phyloP scores from a whole-genome alignment of 1,140 invertebrate genomes.

The Venturia canescens region DNA sequence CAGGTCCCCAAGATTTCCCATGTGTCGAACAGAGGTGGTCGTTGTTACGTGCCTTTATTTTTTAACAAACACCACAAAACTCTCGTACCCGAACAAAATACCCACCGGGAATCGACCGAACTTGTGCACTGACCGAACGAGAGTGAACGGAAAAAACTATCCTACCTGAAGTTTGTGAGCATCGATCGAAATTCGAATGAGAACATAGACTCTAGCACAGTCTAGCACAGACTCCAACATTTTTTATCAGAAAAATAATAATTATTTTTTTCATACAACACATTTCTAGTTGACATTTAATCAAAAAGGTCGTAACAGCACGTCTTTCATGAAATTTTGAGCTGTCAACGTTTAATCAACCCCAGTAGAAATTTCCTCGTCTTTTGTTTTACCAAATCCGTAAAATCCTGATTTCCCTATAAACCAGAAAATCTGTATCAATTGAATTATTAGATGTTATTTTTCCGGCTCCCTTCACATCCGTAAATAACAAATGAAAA shows the following conservation, averaged over 20 bases:
- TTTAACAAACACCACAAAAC: constrained; percentile 41
- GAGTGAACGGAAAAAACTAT: neutral
- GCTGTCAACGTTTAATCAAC: too few species aligned
- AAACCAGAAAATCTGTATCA: too few species aligned
- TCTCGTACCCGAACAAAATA: constrained; percentile 23
- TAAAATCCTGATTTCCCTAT: too few species aligned
- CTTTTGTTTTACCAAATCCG: too few species aligned
- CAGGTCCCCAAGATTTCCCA: constrained; percentile 42
- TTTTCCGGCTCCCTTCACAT: too few species aligned
- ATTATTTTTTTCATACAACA: neutral
- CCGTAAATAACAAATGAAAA: neutral
- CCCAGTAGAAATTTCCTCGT: too few species aligned
- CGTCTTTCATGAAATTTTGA: too few species aligned
- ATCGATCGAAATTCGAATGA: neutral
- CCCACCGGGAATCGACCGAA: neutral
- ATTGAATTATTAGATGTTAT: too few species aligned
- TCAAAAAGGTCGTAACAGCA: too few species aligned
- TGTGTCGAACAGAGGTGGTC: constrained; percentile 38
- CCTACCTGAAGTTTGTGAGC: neutral
- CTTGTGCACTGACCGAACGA: constrained; percentile 31
- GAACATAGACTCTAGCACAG: neutral
- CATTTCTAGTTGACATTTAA: too few species aligned
- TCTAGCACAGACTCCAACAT: neutral
- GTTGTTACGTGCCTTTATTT: constrained; percentile 41
- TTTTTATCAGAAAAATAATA: neutral